These are phyloP conservation scores for Trypoxylus dichotomus DNA, from an alignment of 1,140 invertebrate genomes.

Conservation along the genomic window DNA sequence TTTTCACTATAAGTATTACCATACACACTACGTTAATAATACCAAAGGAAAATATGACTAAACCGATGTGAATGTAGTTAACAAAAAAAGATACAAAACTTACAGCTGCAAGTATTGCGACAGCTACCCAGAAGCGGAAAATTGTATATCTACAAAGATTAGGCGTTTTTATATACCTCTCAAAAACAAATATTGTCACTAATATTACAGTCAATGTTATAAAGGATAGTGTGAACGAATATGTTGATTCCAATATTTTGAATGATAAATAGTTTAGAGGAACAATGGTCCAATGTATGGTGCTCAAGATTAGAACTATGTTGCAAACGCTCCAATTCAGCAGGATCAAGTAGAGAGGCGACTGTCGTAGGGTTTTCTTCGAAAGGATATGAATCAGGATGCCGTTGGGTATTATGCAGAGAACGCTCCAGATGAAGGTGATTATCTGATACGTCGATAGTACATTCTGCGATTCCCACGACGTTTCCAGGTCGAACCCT, in stretches of 20 bases:
- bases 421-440: conserved; percentile 2
- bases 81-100: background rate
- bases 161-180: background rate
- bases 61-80: background rate
- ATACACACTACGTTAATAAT: background rate
- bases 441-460: conserved; percentile 7
- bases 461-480: background rate
- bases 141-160: background rate
- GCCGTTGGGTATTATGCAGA: conserved; percentile 5
- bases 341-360: background rate
- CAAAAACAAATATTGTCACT: background rate
- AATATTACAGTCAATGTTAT: background rate
- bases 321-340: conserved; percentile 11
- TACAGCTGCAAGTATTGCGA: background rate
- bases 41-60: background rate
- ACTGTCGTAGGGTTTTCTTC: background rate
- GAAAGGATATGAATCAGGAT: background rate
- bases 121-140: background rate
- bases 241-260: background rate
- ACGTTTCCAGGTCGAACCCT: background rate
- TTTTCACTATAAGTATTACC: background rate
- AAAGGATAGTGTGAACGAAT: background rate
- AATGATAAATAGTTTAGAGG: background rate
- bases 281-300: background rate
- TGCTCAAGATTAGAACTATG: background rate